Evolutionary conservation across 23 tunicate species (phyloP).

Genomic region (Trididemnum clinides): DNA sequence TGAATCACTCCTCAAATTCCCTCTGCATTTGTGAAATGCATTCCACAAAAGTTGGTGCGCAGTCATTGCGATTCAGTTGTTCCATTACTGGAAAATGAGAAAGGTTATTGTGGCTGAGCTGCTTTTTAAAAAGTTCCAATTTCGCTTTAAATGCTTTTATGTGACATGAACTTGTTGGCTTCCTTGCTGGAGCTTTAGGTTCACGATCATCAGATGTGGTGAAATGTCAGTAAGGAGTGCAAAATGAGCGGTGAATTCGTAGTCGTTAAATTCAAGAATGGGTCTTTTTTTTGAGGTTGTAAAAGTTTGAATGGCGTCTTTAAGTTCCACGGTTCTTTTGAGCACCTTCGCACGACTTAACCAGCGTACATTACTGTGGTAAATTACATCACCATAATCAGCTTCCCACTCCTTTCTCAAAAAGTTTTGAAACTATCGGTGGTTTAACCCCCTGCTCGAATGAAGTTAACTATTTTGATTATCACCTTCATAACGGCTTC

Average conservation of each 20-base stretch:
- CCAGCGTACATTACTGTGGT: too few relatives aligned
- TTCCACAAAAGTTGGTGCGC: constrained; percentile 5
- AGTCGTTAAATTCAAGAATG: background rate
- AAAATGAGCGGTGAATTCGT: background rate
- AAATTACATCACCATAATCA: too few relatives aligned
- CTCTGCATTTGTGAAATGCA: background rate
- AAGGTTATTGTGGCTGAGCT: constrained; percentile 7
- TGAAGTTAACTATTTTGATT: background rate
- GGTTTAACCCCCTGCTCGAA: background rate
- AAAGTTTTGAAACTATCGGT: background rate
- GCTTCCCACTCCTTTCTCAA: background rate
- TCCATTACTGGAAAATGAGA: background rate
- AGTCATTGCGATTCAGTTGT: background rate
- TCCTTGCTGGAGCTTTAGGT: too few relatives aligned
- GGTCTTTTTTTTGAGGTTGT: too few relatives aligned
- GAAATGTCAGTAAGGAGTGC: background rate
- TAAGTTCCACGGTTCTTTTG: background rate
- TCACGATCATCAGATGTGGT: background rate
- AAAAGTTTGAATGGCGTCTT: background rate
- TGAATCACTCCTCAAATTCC: background rate
- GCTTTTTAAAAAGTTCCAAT: too few relatives aligned
- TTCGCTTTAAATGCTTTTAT: too few relatives aligned
- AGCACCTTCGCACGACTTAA: too few relatives aligned
- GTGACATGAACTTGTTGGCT: too few relatives aligned
- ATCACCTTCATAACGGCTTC: background rate